Evolutionary conservation across 2,797 vertebrate species (phyloP).

Genomic region (Gadopsis marmoratus): DNA sequence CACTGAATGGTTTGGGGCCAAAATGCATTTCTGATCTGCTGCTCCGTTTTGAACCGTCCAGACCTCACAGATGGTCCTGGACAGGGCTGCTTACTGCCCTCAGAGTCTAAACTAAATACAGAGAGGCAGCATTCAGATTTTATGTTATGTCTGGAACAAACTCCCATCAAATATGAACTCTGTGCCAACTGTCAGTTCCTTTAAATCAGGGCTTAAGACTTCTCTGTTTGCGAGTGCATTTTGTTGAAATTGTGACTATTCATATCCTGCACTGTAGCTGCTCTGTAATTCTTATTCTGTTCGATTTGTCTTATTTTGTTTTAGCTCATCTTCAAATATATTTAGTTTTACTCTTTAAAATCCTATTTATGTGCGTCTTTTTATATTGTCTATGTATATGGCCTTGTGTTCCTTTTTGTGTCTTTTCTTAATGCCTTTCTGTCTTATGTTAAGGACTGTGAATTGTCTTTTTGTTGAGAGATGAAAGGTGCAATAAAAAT

Average conservation of each 20-base stretch:
- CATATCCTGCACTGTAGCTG: no score
- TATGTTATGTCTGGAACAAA: not conserved
- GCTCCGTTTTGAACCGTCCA: not conserved
- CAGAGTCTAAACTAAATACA: not conserved
- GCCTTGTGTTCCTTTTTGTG: not conserved
- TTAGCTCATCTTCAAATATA: not conserved
- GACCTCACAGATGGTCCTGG: not conserved
- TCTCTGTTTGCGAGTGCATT: not conserved
- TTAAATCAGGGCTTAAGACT: not conserved
- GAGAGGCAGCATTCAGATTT: not conserved
- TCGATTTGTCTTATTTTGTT: not conserved
- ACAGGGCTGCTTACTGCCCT: not conserved
- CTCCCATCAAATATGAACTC: not conserved
- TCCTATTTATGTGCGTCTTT: not conserved
- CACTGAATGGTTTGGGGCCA: not conserved
- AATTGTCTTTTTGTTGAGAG: not conserved
- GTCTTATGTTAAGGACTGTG: not conserved
- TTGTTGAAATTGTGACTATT: no score
- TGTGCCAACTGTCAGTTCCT: not conserved
- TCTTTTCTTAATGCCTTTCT: not conserved
- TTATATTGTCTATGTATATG: not conserved
- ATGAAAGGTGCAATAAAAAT: not conserved
- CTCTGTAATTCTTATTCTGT: not conserved
- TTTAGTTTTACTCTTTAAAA: not conserved
- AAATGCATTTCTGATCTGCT: not conserved